Evolutionary conservation across 2,113 vertebrate species (phyloP).

Genomic region (Pseudolaguvia tuberculata): DNA sequence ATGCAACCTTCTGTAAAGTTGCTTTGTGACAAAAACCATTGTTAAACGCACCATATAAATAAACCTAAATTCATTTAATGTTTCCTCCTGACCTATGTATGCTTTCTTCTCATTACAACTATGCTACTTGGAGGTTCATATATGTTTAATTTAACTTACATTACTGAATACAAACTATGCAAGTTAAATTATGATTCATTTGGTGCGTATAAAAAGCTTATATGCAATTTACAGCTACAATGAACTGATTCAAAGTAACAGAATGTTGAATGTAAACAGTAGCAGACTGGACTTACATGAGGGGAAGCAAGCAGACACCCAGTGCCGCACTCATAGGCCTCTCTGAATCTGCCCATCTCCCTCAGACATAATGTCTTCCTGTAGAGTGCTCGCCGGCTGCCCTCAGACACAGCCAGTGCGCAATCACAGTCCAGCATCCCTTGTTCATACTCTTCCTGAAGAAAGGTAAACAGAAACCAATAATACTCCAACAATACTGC

Average conservation of each 20-base stretch:
- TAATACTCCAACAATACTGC: background rate
- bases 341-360: conserved; percentile 85
- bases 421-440: conserved; percentile 89
- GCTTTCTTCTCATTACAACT: background rate
- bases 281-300: conserved; percentile 70
- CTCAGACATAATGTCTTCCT: conserved; percentile 85
- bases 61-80: too few species aligned
- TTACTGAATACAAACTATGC: too few species aligned
- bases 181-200: too few species aligned
- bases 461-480: background rate
- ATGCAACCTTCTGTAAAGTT: too few species aligned
- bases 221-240: background rate
- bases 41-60: too few species aligned
- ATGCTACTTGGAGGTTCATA: background rate
- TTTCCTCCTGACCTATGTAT: background rate
- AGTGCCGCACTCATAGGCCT: conserved; percentile 93
- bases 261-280: too few species aligned
- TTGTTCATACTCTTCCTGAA: conserved; percentile 83
- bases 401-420: conserved; percentile 79
- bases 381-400: conserved; percentile 87
- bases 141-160: background rate
- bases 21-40: too few species aligned
- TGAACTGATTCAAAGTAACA: background rate
- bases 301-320: conserved; percentile 87
- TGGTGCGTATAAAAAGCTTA: background rate